Conservation (phyloP, 1,140 invertebrate genomes). For the Triops cancriformis region DNA sequence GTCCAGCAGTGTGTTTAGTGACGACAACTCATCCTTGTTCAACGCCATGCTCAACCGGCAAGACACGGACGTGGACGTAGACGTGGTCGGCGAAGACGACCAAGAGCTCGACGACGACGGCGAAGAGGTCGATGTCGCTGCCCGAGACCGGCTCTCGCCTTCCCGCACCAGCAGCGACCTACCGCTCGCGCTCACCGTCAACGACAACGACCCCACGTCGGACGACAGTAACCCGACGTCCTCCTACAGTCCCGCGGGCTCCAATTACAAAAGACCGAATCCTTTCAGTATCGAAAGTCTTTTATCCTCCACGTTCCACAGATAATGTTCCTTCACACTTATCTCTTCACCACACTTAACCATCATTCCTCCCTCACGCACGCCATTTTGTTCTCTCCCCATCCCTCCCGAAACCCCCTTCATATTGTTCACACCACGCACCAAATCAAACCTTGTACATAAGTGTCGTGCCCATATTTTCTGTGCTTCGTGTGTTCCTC, state of each 20-base stretch:
- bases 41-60: slow-evolving; percentile 19
- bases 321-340: neutral
- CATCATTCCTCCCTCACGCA: neutral
- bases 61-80: slow-evolving; percentile 54
- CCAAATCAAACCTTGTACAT: too few species aligned
- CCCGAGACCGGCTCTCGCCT: slow-evolving; percentile 15
- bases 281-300: slow-evolving; percentile 32
- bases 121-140: slow-evolving; percentile 39
- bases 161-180: slow-evolving; percentile 35
- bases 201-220: slow-evolving; percentile 28
- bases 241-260: neutral
- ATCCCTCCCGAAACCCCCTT: too few species aligned
- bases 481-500: too few species aligned
- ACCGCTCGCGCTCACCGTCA: slow-evolving; percentile 39
- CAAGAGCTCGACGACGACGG: slow-evolving; percentile 40
- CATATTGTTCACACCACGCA: too few species aligned
- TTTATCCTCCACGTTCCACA: slow-evolving; percentile 25
- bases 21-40: slow-evolving; percentile 18
- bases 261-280: slow-evolving; percentile 26
- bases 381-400: neutral
- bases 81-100: slow-evolving; percentile 56
- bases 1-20: slow-evolving; percentile 34
- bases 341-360: neutral
- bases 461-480: too few species aligned
- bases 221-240: slow-evolving; percentile 3